These are phyloP conservation scores for Seira musarum DNA, from an alignment of 2,888 invertebrate species.

Conservation along the genomic window DNA sequence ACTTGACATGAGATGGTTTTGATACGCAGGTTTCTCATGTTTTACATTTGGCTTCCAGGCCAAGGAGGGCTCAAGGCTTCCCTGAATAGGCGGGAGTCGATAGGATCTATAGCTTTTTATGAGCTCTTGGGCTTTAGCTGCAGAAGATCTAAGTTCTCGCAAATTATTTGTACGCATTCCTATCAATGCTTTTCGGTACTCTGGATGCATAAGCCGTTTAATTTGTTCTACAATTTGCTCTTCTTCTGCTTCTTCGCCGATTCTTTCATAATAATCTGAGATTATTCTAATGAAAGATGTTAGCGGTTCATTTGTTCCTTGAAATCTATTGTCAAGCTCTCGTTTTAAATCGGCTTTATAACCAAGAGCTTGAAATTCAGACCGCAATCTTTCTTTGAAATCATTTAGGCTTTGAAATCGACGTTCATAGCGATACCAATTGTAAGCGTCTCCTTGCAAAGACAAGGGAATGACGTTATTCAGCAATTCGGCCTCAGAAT, in stretches of 20 bases:
- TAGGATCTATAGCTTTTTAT: slow-evolving; percentile 26
- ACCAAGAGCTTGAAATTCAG: slow-evolving; percentile 46
- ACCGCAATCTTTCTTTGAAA: slow-evolving; percentile 26
- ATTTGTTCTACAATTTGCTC: slow-evolving; percentile 3
- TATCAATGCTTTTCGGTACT: slow-evolving; percentile 28
- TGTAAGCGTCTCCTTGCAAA: slow-evolving; percentile 39
- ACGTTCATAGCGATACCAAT: slow-evolving; percentile 37
- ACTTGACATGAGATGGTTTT: too few species aligned
- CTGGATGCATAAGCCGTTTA: slow-evolving; percentile 31
- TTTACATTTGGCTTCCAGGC: slow-evolving; percentile 31
- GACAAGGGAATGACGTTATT: slow-evolving; percentile 44
- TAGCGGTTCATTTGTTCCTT: slow-evolving; percentile 48
- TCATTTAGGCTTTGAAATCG: slow-evolving; percentile 18
- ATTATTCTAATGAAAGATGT: slow-evolving; percentile 42
- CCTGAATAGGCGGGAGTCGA: slow-evolving; percentile 10
- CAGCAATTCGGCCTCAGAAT: slow-evolving; percentile 37
- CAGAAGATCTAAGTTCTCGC: slow-evolving; percentile 19
- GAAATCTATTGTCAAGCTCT: slow-evolving; percentile 45
- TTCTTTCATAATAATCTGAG: slow-evolving; percentile 31
- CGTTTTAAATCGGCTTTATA: slow-evolving; percentile 29
- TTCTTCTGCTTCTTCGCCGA: slow-evolving; percentile 31
- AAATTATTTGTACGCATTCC: slow-evolving; percentile 30
- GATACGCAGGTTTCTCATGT: not conserved
- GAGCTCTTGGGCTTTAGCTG: slow-evolving; percentile 32
- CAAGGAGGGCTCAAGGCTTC: slow-evolving; percentile 30